These are phyloP conservation scores for Typhlichthys subterraneus DNA, from an alignment of 2,797 vertebrate species.

Conservation along the genomic window DNA sequence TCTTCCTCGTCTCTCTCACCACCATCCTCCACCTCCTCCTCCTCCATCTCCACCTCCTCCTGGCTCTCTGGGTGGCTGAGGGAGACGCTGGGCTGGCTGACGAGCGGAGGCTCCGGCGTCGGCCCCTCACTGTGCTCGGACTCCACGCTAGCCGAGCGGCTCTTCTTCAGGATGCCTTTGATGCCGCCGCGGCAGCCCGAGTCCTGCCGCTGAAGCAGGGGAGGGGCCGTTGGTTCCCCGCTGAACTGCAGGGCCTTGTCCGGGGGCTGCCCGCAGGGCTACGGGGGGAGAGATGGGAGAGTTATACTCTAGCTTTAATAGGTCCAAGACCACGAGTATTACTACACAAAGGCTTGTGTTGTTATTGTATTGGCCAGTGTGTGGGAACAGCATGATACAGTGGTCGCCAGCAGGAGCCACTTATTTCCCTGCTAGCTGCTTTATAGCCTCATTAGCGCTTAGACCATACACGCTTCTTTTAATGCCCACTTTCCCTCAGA, in stretches of 20 bases:
- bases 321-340: no score
- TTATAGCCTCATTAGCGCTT: not conserved
- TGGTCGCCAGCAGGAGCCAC: no score
- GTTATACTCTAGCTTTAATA: not conserved
- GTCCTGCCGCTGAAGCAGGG: conserved; percentile 70
- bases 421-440: not conserved
- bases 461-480: not conserved
- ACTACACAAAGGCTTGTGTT: no score
- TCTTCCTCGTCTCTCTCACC: conserved; percentile 35
- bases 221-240: conserved; percentile 30
- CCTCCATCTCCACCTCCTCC: conserved; percentile 1
- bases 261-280: conserved; percentile 39
- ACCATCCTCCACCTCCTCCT: conserved; percentile 38
- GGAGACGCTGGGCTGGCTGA: conserved; percentile 57
- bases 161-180: conserved; percentile 81
- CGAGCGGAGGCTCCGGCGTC: conserved; percentile 16
- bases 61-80: conserved; percentile 57
- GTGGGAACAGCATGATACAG: no score
- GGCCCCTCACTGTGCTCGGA: conserved; percentile 64
- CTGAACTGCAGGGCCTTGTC: conserved; percentile 28
- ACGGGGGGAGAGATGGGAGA: not conserved
- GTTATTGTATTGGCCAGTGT: no score
- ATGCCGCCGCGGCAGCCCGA: conserved; percentile 65
- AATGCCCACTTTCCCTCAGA: not conserved
- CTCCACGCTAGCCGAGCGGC: conserved; percentile 74